phyloP scores from a whole-genome alignment of 2,113 vertebrate genomes.

The Hypocryptadius cinnamomeus region DNA sequence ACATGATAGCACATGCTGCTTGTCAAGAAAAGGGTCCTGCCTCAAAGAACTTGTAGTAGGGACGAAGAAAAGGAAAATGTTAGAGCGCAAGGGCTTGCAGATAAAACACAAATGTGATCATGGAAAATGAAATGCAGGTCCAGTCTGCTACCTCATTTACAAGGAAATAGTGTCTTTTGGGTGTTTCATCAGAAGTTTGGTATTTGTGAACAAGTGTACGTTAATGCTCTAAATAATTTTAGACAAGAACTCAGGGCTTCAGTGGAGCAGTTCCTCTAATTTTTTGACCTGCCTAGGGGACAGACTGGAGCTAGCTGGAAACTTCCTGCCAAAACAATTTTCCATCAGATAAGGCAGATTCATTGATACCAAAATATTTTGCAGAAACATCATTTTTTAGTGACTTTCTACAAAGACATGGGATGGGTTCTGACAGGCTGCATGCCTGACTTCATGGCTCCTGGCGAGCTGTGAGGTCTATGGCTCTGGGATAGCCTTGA shows the following conservation, averaged over 20 bases:
- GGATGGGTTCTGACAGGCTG: conserved; percentile 35
- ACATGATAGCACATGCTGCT: background rate
- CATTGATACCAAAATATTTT: conserved; percentile 21
- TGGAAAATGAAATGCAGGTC: background rate
- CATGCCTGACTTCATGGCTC: conserved; percentile 5
- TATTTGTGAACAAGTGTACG: background rate
- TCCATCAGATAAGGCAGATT: conserved; percentile 6
- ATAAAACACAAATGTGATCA: background rate
- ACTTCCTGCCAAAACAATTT: conserved; percentile 29
- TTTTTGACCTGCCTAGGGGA: background rate
- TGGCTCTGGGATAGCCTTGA: background rate
- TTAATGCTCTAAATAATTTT: background rate
- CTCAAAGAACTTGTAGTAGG: background rate
- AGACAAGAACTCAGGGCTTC: background rate
- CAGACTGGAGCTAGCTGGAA: background rate
- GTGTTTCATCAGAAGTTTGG: background rate
- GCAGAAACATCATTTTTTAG: background rate
- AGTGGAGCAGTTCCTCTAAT: background rate
- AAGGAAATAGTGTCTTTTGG: background rate
- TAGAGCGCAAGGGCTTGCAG: background rate
- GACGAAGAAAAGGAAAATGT: background rate
- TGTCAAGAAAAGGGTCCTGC: background rate
- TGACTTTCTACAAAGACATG: background rate
- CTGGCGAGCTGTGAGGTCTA: background rate
- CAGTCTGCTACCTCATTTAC: background rate